Evolutionary conservation across 2,888 invertebrate species (phyloP), one percentile per base, ranked within the genome.

Genomic region (Exephanes ischioxanthus): DNA sequence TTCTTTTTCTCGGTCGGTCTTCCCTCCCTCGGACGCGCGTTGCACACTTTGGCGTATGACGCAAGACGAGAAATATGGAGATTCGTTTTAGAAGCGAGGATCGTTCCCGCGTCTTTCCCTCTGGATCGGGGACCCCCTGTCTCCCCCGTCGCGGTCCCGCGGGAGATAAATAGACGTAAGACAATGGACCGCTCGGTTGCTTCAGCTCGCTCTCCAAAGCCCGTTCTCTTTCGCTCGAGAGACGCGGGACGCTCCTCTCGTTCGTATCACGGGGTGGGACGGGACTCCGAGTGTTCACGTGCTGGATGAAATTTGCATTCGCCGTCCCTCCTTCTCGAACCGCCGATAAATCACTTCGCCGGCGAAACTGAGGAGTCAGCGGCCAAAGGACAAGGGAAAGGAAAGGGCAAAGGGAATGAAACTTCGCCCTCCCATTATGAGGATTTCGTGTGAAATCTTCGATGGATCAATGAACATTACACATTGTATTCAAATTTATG

Each of bases 261-360:
- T 14, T 75, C 66, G 63, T 77, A 22, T 76, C 66, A 41, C 78
- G 16, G 67, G 58, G 51, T 83, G 88, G 88, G 87, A 88, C 76
- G 88, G 88, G 87, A 90, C 89, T 87, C 83, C 89, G 86, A 89
- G 86, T 88, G 90, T 90, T 92, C 91, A 90, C 81, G 77, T 80
- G 85, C 82, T 91, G 91, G 89, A 89, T 89, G 87, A 92, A 93
- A 92, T 93, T 93, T 92, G 92, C 93, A 93, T 92, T 87, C 78
- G 83, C 63, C 90, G 90, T 89, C 90, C 90, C 91, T 90, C 89
- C 91, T 87, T 83, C 90, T 84, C 83, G 89, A 89, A 88, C 83
- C 91, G 89, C 90, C 90, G 91, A 92, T 93, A 93, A 93, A 93
- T 93, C 93, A 92, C 92, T 90, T 85, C 87, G 85, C 75, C 85